A percentile compares a stretch with the other conserved stretches of the same genome.
Evolutionary conservation across 2,888 invertebrate species (phyloP).

Genomic region (Mechanitis mazaeus): DNA sequence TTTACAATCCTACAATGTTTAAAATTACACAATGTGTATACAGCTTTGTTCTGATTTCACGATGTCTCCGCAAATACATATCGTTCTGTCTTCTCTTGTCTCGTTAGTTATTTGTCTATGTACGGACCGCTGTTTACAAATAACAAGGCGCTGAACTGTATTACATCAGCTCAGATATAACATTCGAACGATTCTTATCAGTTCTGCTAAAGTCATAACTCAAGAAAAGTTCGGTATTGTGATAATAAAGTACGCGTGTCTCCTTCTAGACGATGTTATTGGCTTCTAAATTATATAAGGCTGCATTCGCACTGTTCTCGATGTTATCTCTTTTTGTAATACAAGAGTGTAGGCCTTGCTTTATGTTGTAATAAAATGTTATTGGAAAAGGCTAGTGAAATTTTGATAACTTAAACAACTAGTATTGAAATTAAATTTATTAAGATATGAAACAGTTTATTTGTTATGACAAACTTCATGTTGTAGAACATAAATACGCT

Average conservation of each 20-base stretch:
- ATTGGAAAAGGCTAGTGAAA: constrained; percentile 76
- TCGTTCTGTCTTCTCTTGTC: constrained; percentile 62
- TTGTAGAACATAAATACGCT: constrained; percentile 1
- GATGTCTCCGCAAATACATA: constrained; percentile 61
- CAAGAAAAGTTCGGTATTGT: constrained; percentile 39
- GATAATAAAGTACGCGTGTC: constrained; percentile 25
- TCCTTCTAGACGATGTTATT: constrained; percentile 30
- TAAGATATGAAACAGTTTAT: constrained; percentile 49
- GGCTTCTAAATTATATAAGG: constrained; percentile 32
- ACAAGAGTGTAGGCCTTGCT: constrained; percentile 66
- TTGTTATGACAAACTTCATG: background rate
- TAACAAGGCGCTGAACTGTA: constrained; percentile 6
- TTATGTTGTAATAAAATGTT: constrained; percentile 64
- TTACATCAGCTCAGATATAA: constrained; percentile 12
- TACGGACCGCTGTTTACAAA: constrained; percentile 20
- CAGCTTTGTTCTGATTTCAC: constrained; percentile 40
- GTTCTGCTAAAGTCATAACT: constrained; percentile 18
- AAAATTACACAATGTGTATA: background rate
- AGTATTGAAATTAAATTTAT: constrained; percentile 65
- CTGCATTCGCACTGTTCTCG: constrained; percentile 37
- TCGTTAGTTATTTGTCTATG: constrained; percentile 34
- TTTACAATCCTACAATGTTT: background rate
- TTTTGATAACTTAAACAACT: constrained; percentile 73
- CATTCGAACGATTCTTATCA: constrained; percentile 3
- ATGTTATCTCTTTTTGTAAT: constrained; percentile 42